Percentiles rank a stretch among this genome's conserved stretches.
Evolutionary conservation across 2,113 vertebrate genomes (phyloP).

Genomic region (Neopipo cinnamomea): DNA sequence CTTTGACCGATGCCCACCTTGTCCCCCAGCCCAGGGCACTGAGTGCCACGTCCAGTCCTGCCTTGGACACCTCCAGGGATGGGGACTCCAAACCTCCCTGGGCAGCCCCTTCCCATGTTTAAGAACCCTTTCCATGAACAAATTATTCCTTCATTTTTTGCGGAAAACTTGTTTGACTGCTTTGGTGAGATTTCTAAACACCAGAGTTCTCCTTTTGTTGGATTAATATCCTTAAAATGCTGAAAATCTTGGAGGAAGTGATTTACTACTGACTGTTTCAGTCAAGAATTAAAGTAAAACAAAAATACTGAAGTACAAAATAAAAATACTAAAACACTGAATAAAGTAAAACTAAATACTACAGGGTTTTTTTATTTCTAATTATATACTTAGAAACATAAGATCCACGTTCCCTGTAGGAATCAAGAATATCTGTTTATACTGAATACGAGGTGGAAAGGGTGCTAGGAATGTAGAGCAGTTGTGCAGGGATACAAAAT

Average conservation of each 20-base stretch:
- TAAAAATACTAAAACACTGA: no score
- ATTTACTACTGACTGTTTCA: neutral
- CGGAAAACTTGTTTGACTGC: neutral
- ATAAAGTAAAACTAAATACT: neutral
- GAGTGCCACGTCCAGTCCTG: neutral
- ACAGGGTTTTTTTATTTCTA: neutral
- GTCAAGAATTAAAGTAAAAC: neutral
- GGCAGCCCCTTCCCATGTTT: rapidly evolving
- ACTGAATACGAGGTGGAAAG: neutral
- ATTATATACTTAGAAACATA: neutral
- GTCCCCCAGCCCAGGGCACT: neutral
- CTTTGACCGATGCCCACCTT: neutral
- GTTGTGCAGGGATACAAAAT: neutral
- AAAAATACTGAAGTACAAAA: no score
- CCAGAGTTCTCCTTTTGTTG: neutral
- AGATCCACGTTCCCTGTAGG: neutral
- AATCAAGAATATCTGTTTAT: neutral
- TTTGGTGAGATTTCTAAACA: neutral
- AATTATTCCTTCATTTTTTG: neutral
- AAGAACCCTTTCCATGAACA: rapidly evolving
- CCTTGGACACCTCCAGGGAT: neutral
- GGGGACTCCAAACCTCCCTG: neutral
- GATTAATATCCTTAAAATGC: neutral
- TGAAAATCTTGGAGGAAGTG: neutral
- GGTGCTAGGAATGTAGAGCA: neutral